These are phyloP conservation scores for Cylloceria caligata DNA, from an alignment of 2,888 invertebrate species.

Conservation along the genomic window DNA sequence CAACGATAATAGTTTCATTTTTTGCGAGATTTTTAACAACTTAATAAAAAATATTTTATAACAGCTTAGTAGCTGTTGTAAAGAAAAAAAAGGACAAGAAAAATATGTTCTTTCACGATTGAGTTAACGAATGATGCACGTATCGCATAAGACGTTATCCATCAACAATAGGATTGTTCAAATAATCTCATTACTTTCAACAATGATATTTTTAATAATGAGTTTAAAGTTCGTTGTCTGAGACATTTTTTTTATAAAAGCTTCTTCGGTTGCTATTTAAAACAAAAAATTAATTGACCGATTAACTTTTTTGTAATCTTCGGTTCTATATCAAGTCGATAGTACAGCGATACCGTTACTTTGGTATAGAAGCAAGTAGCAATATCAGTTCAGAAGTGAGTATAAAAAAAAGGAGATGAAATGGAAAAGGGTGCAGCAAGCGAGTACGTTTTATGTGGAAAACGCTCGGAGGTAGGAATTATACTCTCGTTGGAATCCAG, in stretches of 20 bases:
- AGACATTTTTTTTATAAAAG: no score
- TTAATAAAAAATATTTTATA: neutral
- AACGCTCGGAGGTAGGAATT: slow-evolving; percentile 41
- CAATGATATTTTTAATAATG: no score
- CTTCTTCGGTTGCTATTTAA: no score
- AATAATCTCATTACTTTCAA: no score
- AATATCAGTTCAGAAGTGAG: slow-evolving; percentile 4
- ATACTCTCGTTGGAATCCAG: slow-evolving; percentile 29
- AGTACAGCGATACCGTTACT: neutral
- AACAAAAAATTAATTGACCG: no score
- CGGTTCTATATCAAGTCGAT: neutral
- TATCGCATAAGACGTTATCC: no score
- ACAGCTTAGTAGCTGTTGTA: neutral
- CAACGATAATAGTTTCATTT: neutral
- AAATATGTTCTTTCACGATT: no score
- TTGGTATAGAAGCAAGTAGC: neutral
- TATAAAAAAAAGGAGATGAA: neutral
- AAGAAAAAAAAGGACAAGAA: no score
- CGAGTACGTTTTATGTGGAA: slow-evolving; percentile 21
- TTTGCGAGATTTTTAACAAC: neutral
- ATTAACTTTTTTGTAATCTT: no score
- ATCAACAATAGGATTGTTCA: no score
- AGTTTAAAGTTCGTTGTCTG: no score
- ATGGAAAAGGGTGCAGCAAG: neutral
- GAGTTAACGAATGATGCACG: no score